These are phyloP conservation scores for Lethrus apterus DNA, from an alignment of 1,140 invertebrate genomes.

Conservation along the genomic window DNA sequence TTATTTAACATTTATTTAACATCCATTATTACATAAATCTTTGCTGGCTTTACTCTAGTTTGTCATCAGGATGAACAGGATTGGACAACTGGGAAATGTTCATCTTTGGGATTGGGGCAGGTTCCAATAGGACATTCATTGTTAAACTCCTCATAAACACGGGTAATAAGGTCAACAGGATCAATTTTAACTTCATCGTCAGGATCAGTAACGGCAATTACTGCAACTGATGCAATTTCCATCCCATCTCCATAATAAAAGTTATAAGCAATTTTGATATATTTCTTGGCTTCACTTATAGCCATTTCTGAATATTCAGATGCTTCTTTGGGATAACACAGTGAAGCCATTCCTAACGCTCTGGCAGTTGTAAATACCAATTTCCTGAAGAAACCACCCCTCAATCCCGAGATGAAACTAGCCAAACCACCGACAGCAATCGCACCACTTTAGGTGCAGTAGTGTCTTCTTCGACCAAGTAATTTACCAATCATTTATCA, in stretches of 20 bases:
- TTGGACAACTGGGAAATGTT: no score
- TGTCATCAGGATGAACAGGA: no score
- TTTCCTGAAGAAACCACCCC: slow-evolving; percentile 58
- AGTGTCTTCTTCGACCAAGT: slow-evolving; percentile 59
- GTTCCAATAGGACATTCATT: slow-evolving; percentile 12
- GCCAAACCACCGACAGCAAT: slow-evolving; percentile 59
- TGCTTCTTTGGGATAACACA: slow-evolving; percentile 63
- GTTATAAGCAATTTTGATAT: slow-evolving; percentile 62
- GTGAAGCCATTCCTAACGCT: slow-evolving; percentile 50
- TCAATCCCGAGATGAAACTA: slow-evolving; percentile 58
- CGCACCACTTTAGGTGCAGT: slow-evolving; percentile 54
- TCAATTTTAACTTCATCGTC: slow-evolving; percentile 15
- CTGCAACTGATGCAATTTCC: no score
- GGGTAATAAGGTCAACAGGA: not conserved
- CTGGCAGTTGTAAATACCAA: slow-evolving; percentile 54
- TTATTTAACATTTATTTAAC: no score
- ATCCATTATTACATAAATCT: no score
- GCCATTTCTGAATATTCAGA: slow-evolving; percentile 47
- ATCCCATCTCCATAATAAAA: slow-evolving; percentile 64
- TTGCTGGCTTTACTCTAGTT: no score
- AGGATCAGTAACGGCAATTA: not conserved
- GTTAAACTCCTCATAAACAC: not conserved
- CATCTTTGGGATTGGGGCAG: slow-evolving; percentile 8
- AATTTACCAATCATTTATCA: slow-evolving; percentile 43
- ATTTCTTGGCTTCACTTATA: slow-evolving; percentile 49